Conservation (phyloP, 2,113 vertebrate genomes). For the Pterophyllum scalare region DNA sequence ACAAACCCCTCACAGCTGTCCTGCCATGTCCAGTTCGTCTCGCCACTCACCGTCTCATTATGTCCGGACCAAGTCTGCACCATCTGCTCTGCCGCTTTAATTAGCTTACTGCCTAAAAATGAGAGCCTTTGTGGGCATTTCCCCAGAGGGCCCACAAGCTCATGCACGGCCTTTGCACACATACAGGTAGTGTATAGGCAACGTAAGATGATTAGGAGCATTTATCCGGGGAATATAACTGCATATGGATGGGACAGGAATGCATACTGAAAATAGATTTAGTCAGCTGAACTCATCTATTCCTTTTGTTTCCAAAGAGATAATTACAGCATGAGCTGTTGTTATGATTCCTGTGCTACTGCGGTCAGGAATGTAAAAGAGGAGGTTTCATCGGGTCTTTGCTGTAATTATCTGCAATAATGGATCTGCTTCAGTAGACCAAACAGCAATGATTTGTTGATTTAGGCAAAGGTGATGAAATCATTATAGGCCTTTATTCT, state of each 20-base stretch:
- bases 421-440: conserved; percentile 23
- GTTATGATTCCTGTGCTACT: neutral
- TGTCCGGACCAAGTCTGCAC: conserved; percentile 63
- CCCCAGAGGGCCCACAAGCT: conserved; percentile 40
- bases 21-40: conserved; percentile 72
- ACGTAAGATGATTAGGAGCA: conserved; percentile 23
- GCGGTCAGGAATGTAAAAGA: conserved; percentile 8
- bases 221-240: neutral
- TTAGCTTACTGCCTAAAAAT: conserved; percentile 65
- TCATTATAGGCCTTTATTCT: conserved; percentile 27
- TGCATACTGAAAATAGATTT: conserved; percentile 1
- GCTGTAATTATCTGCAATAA: conserved; percentile 43
- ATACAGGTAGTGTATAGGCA: conserved; percentile 19
- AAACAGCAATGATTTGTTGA: conserved; percentile 45
- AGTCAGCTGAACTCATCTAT: conserved; percentile 15
- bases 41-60: conserved; percentile 70
- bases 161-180: conserved; percentile 21
- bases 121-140: conserved; percentile 61
- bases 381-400: conserved; percentile 23
- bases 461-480: conserved; percentile 9
- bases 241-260: conserved; percentile 10
- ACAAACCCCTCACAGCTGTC: conserved; percentile 74
- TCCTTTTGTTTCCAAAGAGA: conserved; percentile 19
- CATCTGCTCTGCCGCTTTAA: conserved; percentile 79
- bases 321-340: conserved; percentile 28